Evolutionary conservation across 1,140 invertebrate genomes (phyloP).

Genomic region (Plutomurus gul): DNA sequence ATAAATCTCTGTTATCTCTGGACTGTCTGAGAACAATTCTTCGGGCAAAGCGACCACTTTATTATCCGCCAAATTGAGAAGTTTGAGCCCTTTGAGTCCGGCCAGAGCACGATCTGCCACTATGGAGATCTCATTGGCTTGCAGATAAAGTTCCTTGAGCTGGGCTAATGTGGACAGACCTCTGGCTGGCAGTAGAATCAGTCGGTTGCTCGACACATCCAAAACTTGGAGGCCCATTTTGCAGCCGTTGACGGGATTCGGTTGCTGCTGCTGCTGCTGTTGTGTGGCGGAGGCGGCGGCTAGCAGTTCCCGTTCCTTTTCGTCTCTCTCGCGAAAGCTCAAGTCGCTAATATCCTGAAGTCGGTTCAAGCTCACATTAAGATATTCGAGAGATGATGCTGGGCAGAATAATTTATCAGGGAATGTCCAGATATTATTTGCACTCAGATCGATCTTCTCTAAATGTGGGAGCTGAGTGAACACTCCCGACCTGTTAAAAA

Average conservation of each 20-base stretch:
- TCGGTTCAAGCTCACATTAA: slow-evolving; percentile 83
- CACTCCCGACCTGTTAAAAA: too few relatives aligned
- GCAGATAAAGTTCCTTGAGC: slow-evolving; percentile 74
- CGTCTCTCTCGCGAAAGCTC: slow-evolving; percentile 67
- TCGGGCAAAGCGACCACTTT: slow-evolving; percentile 84
- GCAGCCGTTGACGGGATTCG: slow-evolving; percentile 60
- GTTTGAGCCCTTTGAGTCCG: slow-evolving; percentile 75
- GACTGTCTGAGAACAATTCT: slow-evolving; percentile 76
- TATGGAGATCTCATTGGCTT: slow-evolving; percentile 83
- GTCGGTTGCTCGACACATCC: slow-evolving; percentile 83
- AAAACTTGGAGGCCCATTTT: slow-evolving; percentile 77
- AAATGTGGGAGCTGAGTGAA: slow-evolving; percentile 72
- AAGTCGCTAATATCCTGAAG: slow-evolving; percentile 81
- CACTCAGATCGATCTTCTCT: slow-evolving; percentile 81
- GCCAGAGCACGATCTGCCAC: slow-evolving; percentile 78
- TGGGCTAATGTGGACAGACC: slow-evolving; percentile 77
- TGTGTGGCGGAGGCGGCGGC: too few relatives aligned
- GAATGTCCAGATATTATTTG: slow-evolving; percentile 85
- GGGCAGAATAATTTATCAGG: slow-evolving; percentile 83
- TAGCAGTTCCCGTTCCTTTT: slow-evolving; percentile 59
- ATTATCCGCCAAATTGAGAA: slow-evolving; percentile 83
- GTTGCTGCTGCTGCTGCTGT: slow-evolving; percentile 56
- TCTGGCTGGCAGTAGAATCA: slow-evolving; percentile 75
- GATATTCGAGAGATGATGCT: slow-evolving; percentile 71
- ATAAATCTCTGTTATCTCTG: slow-evolving; percentile 80